Percentiles rank a stretch among this genome's conserved stretches.
phyloP scores from a whole-genome alignment of 2,888 invertebrate species.

The Tenthredo mesomela region DNA sequence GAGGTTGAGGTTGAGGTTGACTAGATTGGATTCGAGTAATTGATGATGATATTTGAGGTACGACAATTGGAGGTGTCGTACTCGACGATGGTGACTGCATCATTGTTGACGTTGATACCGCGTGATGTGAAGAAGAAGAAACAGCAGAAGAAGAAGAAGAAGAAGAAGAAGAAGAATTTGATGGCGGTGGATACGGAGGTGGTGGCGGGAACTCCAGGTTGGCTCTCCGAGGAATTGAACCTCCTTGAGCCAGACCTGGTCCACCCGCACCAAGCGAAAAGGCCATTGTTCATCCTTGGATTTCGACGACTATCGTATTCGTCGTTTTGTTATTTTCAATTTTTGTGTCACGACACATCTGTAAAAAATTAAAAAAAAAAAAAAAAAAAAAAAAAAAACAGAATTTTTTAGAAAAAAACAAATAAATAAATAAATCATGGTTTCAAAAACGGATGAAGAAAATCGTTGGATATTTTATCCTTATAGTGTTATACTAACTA shows the following conservation, averaged over 20 bases:
- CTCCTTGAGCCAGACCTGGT: slow-evolving; percentile 66
- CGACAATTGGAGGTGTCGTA: slow-evolving; percentile 62
- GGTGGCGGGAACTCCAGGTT: slow-evolving; percentile 88
- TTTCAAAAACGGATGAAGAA: neutral
- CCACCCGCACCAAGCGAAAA: slow-evolving; percentile 67
- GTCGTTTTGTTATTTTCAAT: slow-evolving; percentile 1
- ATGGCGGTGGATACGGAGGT: slow-evolving; percentile 84
- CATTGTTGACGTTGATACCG: slow-evolving; percentile 55
- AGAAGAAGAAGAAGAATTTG: neutral
- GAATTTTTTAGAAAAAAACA: too few species aligned
- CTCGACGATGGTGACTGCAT: slow-evolving; percentile 65
- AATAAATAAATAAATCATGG: neutral
- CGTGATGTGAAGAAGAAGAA: slow-evolving; percentile 69
- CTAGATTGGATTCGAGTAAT: slow-evolving; percentile 51
- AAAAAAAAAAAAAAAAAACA: neutral
- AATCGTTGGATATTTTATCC: neutral
- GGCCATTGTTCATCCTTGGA: slow-evolving; percentile 67
- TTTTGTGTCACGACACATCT: slow-evolving; percentile 29
- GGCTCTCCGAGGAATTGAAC: slow-evolving; percentile 69
- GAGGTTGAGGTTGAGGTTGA: slow-evolving; percentile 67
- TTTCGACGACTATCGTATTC: slow-evolving; percentile 38
- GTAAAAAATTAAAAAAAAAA: neutral
- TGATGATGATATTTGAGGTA: slow-evolving; percentile 26
- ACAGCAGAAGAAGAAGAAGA: neutral
- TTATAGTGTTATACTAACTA: neutral